Evolutionary conservation across 2,113 vertebrate species (phyloP).

Genomic region (Chrysemys picta): DNA sequence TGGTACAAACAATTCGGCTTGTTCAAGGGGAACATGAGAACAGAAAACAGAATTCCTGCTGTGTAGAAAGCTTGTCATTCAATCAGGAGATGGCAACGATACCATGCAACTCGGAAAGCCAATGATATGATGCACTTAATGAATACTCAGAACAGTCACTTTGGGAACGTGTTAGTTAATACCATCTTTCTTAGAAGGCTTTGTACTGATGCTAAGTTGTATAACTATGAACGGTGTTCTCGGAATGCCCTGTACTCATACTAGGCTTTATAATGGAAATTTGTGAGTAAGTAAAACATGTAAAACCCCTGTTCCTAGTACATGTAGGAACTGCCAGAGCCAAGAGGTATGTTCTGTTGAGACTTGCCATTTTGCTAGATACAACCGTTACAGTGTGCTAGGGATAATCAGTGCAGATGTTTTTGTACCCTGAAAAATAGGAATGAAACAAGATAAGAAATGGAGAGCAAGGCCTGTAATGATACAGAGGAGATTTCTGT

Average conservation of each 20-base stretch:
- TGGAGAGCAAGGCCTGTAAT: background rate
- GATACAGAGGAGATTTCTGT: background rate
- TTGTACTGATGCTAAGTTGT: background rate
- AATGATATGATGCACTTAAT: fast-evolving
- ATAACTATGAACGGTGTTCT: background rate
- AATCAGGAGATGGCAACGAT: background rate
- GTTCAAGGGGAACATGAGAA: background rate
- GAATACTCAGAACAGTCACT: background rate
- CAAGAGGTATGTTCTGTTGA: background rate
- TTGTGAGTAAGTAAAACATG: background rate
- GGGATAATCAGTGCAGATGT: background rate
- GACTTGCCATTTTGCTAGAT: background rate
- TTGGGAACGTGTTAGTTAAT: background rate
- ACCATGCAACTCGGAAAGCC: background rate
- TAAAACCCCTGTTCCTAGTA: background rate
- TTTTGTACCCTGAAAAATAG: background rate
- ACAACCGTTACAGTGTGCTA: background rate
- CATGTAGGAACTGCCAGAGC: background rate
- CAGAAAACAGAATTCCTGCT: background rate
- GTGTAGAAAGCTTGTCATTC: background rate
- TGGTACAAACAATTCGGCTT: background rate
- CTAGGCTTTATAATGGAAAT: background rate
- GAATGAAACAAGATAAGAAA: background rate
- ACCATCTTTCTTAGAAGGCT: background rate
- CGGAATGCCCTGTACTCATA: background rate